phyloP scores from a whole-genome alignment of 2,113 vertebrate species.

The Grammomys surdaster region DNA sequence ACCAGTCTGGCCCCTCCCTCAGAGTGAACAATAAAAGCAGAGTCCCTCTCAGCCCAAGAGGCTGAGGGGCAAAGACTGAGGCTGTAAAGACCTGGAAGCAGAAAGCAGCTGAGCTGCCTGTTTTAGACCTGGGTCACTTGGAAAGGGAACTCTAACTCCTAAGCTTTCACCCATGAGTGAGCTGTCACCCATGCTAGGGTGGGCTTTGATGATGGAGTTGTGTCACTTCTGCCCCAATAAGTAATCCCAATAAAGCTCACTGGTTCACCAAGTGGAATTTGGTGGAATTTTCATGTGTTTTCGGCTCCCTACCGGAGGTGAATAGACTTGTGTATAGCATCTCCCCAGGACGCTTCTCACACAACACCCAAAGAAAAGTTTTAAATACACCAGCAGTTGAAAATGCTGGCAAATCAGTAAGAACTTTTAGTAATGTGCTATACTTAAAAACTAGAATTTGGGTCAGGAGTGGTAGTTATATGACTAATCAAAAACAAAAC shows the following conservation, averaged over 20 bases:
- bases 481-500: not conserved
- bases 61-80: not conserved
- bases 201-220: not conserved
- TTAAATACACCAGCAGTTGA: not conserved
- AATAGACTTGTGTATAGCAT: not conserved
- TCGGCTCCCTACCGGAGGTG: not conserved
- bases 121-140: not conserved
- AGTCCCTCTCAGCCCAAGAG: not conserved
- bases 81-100: not conserved
- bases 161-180: not conserved
- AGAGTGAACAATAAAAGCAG: not conserved
- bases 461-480: not conserved
- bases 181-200: not conserved
- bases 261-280: not conserved
- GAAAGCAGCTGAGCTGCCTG: not conserved
- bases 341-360: not conserved
- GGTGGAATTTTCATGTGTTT: not conserved
- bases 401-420: constrained; percentile 1
- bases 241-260: not conserved
- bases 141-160: not conserved
- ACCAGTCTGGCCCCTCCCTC: not conserved
- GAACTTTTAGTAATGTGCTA: not conserved
- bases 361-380: not conserved
- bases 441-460: constrained; percentile 17
- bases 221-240: not conserved